Evolutionary conservation across 2,797 vertebrate species (phyloP), one percentile per base, ranked within the genome.

Genomic region (Galaxias olidus): DNA sequence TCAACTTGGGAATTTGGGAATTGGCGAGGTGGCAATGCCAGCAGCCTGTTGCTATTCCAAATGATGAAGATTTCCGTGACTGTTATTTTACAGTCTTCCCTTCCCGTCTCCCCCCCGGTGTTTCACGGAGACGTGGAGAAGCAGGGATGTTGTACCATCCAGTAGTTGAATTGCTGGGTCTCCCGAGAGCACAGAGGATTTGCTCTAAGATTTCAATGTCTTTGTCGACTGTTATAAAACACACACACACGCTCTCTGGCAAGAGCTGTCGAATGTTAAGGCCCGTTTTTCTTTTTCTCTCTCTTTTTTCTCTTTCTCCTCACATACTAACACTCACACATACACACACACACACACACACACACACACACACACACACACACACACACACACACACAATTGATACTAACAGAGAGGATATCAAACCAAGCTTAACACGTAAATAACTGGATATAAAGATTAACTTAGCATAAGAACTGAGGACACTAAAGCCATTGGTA

Each of bases 221-320:
- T 57, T 12, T 7, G 0, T 46, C 17, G 65, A 42, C 9, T 53
- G 3, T 8, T 54, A 9, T 64, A 54, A 71, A 54, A 72, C 43
- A 44, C 67, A 65, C 43, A 44, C 67, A 65, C 60, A 66, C 45
- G 14, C 42, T 41, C 30, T 5, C 45, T 30, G 14, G 48, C 46
- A 52, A 4, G 63, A 66, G 10, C 73, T 41, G 47, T 73, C 48
- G 55, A 55, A 56, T 55, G 63, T 48, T 40, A 51, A 65, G 57
- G 55, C 51, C 9, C 6, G 18, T 45, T 10, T 11, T 47, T 41
- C 17, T 44, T 18, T 43, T n/a, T 58, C 13, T 58, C 42, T 44
- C 14, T 14, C 41, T 42, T 9, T 58, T 55, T 13, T 55, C 5
- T 55, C 49, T 50, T 15, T 50, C 10, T 53, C 13, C 30, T 41